Evolutionary conservation across 2,888 invertebrate species (phyloP), one percentile per base, ranked within the genome.

Genomic region (Sarcophaga variegata): DNA sequence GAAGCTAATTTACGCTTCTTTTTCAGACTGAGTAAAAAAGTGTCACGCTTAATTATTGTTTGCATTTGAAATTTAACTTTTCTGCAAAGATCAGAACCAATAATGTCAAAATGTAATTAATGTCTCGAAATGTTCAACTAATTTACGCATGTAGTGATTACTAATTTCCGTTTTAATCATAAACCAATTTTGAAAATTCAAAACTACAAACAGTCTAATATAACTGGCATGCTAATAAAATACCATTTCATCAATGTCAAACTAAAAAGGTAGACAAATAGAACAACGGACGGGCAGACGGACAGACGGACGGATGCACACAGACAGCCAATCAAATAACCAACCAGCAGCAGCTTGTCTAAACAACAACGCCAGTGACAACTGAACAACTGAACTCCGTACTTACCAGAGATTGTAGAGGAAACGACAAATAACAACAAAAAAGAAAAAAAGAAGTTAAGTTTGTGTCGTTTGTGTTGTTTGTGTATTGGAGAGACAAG

Each of bases 191-290:
- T 79, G 71, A 27, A 71, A 63, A 71, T 67, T 20, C 62, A 47
- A 70, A 76, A 45, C 60, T 45, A 69, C 66, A 75, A 76, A 37
- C 27, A 76, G 22, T 37, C 49, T 37, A 77, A 54, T 62, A 63
- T 59, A 69, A 69, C 63, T 76, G 76, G 76, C 80, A 86, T 86
- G 63, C 79, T 80, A 83, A 80, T 86, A 80, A 83, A 86, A 83
- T 76, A 86, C 71, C 79, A 72, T 83, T 86, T 83, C 79, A 86
- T 86, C 79, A 86, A 67, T 77, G 86, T 83, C 86, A 79, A 27
- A 67, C 60, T 49, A 3, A 76, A 64, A 76, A 76, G 70, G 64
- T 75, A 45, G 67, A 47, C 14, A 14, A 67, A 64, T 72, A 14
- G 47, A 62, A 37, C 59, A 27, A 11, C 27, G 5, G 11, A 27